Conservation (phyloP, 2,888 invertebrate species). For the Myopa testacea region DNA sequence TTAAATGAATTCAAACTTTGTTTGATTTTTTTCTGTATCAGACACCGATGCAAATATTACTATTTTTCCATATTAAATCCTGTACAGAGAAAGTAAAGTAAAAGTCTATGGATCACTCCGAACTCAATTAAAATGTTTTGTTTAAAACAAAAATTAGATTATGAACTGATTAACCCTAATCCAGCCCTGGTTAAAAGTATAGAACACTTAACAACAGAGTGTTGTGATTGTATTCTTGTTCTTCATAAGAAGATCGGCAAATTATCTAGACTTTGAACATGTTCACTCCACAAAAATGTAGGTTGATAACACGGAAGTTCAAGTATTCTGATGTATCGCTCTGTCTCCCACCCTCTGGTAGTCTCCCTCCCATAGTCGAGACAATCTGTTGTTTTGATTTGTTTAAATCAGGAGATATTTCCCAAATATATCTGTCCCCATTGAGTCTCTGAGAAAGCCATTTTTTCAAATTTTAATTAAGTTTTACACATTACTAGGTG, state of each 20-base stretch:
- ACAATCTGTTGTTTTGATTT: neutral
- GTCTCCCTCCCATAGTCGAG: neutral
- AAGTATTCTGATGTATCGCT: neutral
- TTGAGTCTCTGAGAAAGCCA: no score
- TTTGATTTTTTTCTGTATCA: no score
- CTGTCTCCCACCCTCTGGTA: neutral
- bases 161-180: no score
- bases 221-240: neutral
- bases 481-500: slow-evolving; percentile 68
- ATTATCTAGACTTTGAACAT: slow-evolving; percentile 30
- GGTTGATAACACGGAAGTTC: neutral
- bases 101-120: no score
- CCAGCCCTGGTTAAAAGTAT: neutral
- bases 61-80: no score
- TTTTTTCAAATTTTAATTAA: neutral
- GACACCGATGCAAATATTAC: no score
- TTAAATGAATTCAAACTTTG: no score
- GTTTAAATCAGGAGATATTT: neutral
- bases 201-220: neutral
- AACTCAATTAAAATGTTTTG: no score
- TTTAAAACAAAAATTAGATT: no score
- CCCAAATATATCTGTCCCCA: no score
- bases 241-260: slow-evolving; percentile 8
- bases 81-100: no score
- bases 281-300: slow-evolving; percentile 2